Evolutionary conservation across 1,140 invertebrate species (phyloP).

Genomic region (silkworm (Bombyx mori)): ASM3026992v2 NC_085131.1:9660001-9660500

Average conservation of each 20-base stretch:
- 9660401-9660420: constrained; percentile 30
- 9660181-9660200: no score
- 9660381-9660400: constrained; percentile 39
- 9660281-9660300: constrained; percentile 34
- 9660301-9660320: constrained; percentile 17
- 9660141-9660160: not conserved
- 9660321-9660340: constrained; percentile 15
- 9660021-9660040: no score
- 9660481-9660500: constrained; percentile 33
- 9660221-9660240: constrained; percentile 44
- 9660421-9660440: constrained; percentile 36
- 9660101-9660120: no score
- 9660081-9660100: no score
- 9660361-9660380: constrained; percentile 35
- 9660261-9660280: not conserved
- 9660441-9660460: constrained; percentile 7
- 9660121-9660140: not conserved
- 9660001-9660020: no score
- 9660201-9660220: constrained; percentile 38
- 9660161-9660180: no score
- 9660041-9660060: no score
- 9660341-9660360: constrained; percentile 37
- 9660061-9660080: no score
- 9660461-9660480: constrained; percentile 19
- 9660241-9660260: constrained; percentile 36